phyloP scores from a whole-genome alignment of 2,797 vertebrate genomes.

The Malacoraja senta region DNA sequence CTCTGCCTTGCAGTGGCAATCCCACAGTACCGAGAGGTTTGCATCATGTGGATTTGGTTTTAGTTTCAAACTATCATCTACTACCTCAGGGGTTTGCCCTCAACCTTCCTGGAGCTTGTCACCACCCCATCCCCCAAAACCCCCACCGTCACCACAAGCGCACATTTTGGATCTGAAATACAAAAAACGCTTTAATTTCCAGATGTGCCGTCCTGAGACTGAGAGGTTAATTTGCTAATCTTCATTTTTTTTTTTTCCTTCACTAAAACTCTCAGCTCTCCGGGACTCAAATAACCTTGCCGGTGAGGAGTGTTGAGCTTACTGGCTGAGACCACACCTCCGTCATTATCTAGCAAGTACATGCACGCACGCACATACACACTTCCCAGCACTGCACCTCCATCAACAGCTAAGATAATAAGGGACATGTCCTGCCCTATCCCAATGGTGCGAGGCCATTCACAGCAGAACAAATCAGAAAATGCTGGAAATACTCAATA shows the following conservation, averaged over 20 bases:
- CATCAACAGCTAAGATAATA: neutral
- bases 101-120: neutral
- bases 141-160: neutral
- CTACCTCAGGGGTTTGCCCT: neutral
- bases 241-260: neutral
- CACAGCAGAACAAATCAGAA: neutral
- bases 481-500: too few species aligned
- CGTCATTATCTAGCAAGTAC: neutral
- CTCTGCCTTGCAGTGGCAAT: conserved; percentile 32
- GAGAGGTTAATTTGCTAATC: neutral
- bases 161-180: neutral
- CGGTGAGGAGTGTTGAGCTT: neutral
- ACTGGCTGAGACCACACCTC: neutral
- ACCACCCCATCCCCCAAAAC: neutral
- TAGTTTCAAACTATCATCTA: neutral
- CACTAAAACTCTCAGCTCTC: neutral
- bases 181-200: neutral
- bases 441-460: neutral
- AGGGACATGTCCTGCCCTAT: neutral
- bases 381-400: neutral
- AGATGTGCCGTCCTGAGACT: neutral
- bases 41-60: conserved; percentile 28
- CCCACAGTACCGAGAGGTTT: conserved; percentile 29
- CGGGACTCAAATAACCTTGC: neutral
- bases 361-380: neutral